phyloP scores from a whole-genome alignment of 2,797 vertebrate genomes.

The Euphonia xanthogaster region DNA sequence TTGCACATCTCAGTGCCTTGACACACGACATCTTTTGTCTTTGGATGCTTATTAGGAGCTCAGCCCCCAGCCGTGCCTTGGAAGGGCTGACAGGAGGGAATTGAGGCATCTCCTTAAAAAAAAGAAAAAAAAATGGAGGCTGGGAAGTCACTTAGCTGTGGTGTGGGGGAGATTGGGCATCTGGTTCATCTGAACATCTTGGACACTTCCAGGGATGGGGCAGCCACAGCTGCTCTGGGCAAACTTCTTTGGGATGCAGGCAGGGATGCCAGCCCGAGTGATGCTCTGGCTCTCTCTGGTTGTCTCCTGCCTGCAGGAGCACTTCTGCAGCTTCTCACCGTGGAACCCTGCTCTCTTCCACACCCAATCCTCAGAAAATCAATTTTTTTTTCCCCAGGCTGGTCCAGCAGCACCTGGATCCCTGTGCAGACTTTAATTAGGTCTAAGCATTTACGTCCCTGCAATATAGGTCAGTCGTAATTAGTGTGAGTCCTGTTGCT shows the following conservation, averaged over 20 bases:
- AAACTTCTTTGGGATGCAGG: background rate
- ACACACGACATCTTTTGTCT: background rate
- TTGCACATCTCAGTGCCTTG: background rate
- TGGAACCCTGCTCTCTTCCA: background rate
- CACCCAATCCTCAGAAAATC: background rate
- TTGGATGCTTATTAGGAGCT: background rate
- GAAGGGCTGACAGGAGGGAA: background rate
- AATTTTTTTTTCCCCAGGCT: background rate
- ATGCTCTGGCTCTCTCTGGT: background rate
- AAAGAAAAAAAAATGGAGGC: background rate
- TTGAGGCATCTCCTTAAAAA: background rate
- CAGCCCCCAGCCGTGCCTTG: background rate
- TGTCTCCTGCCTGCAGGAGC: background rate
- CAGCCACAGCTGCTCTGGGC: background rate
- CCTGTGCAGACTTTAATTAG: background rate
- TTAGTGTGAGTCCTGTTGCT: conserved; percentile 21
- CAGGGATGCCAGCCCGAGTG: background rate
- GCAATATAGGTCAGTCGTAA: conserved; percentile 31
- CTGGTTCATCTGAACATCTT: background rate
- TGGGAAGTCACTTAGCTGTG: background rate
- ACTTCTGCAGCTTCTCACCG: background rate
- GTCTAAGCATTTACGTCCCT: background rate
- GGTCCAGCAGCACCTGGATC: background rate
- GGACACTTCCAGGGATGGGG: background rate
- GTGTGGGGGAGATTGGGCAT: background rate